A percentile compares a stretch with the other conserved stretches of the same genome.
These are phyloP conservation scores for Falco novaeseelandiae DNA, from an alignment of 2,797 vertebrate species.

Conservation along the genomic window DNA sequence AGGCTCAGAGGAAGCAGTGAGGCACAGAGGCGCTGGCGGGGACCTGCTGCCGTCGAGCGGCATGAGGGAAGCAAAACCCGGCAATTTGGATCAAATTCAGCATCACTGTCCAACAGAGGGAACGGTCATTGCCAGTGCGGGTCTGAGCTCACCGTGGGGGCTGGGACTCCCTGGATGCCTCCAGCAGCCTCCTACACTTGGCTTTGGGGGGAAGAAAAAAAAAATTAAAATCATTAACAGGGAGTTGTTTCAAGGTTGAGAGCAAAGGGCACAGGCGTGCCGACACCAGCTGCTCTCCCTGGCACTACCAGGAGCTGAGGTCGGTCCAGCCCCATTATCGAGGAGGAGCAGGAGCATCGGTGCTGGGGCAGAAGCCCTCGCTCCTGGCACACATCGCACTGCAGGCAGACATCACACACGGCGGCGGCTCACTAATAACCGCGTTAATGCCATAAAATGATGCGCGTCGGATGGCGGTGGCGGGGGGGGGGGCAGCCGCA, in stretches of 20 bases:
- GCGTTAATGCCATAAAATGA: not conserved
- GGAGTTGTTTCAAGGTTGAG: not conserved
- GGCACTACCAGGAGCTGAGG: accelerated
- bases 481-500: not conserved
- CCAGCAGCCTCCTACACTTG: not conserved
- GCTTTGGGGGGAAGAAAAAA: not conserved
- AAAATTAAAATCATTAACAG: accelerated
- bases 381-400: accelerated
- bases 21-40: accelerated
- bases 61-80: accelerated
- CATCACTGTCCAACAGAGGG: accelerated
- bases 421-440: accelerated
- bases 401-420: accelerated
- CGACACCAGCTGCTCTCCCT: accelerated
- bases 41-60: accelerated
- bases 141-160: accelerated
- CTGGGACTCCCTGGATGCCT: not conserved
- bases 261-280: not conserved
- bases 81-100: not conserved
- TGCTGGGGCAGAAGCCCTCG: accelerated
- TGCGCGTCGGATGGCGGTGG: not conserved
- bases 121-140: too few species aligned
- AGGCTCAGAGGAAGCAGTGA: not conserved
- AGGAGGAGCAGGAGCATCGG: not conserved
- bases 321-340: accelerated